Base-by-base conservation (phyloP, 2,113 vertebrate species). In the Salminus brasiliensis region DNA sequence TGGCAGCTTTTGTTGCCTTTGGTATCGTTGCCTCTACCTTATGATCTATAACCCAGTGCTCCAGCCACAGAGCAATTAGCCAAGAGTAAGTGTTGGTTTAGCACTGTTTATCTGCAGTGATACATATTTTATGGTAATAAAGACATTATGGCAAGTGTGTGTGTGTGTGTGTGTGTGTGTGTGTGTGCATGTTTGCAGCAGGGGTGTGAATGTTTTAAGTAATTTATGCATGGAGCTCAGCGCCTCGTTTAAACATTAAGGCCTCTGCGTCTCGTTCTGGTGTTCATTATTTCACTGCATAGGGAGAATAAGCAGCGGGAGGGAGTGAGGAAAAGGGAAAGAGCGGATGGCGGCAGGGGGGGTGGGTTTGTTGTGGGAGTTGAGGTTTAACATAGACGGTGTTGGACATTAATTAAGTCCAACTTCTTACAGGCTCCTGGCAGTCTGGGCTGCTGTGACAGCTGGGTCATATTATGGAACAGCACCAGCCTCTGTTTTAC, bases 371-470 rank as follows among this genome's bases (percentile, higher is more conserved):
- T 45, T 29, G 9, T 30, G 39, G 12, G 76, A 59, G 69, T 73
- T 57, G 78, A 78, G 78, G 72, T 71, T 82, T 75, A 70, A 82
- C 69, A 66, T 69, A 80, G 43, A 60, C 9, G 29, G 84, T 43
- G 72, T 72, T 59, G 80, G 84, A 82, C 80, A 83, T 79, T 78
- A 90, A 88, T 89, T 83, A 88, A 85, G 76, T 59, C 78, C 80
- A 81, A 71, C 72, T 83, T 78, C 21, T 5, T 27, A 81, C 67
- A 81, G 85, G 78, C 73, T 86, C 79, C 85, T 83, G 75, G 77
- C 68, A 81, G 83, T 87, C 84, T 77, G 72, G 62, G 85, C 88
- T 84, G 88, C 85, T 83, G 52, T 76, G 76, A 84, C 85, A 88
- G 81, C 80, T 88, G 83, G 70, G 34, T 73, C 49, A 74, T 78